phyloP scores from a whole-genome alignment of 1,140 invertebrate genomes.

The Ladona fulva region DNA sequence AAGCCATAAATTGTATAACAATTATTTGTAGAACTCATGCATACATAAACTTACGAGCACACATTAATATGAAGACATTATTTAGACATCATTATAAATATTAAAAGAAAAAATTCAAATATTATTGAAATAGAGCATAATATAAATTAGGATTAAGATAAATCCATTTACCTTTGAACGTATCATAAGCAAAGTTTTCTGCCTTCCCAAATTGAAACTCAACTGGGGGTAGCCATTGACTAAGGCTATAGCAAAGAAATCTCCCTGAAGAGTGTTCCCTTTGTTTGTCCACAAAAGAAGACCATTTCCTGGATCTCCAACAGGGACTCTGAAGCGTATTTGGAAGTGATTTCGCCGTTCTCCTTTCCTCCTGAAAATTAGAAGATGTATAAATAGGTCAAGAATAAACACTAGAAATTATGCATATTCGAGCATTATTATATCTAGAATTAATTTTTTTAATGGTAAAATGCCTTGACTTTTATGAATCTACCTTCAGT shows the following conservation, averaged over 20 bases:
- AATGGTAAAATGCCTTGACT: too few species aligned
- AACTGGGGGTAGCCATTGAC: constrained; percentile 51
- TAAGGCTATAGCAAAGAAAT: constrained; percentile 53
- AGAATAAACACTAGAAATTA: background rate
- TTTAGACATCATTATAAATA: too few species aligned
- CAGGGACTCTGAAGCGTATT: constrained; percentile 56
- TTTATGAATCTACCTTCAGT: too few species aligned
- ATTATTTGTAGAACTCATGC: too few species aligned
- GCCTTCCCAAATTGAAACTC: constrained; percentile 53
- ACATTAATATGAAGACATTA: too few species aligned
- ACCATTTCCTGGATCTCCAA: constrained; percentile 50
- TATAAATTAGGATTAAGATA: too few species aligned
- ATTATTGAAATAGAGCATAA: too few species aligned
- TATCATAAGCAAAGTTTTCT: constrained; percentile 42
- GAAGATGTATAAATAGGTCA: background rate
- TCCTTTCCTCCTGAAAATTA: constrained; percentile 39
- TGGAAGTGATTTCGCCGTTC: constrained; percentile 61
- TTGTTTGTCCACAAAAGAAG: constrained; percentile 58
- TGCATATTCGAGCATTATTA: too few species aligned
- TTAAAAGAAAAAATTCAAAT: too few species aligned
- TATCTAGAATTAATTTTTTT: too few species aligned
- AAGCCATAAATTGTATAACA: too few species aligned
- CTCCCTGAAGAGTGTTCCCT: constrained; percentile 40
- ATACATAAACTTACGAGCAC: too few species aligned
- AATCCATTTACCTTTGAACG: constrained; percentile 37